These are phyloP conservation scores for Alouatta palliata DNA, from an alignment of 2,113 vertebrate species.

Conservation along the genomic window DNA sequence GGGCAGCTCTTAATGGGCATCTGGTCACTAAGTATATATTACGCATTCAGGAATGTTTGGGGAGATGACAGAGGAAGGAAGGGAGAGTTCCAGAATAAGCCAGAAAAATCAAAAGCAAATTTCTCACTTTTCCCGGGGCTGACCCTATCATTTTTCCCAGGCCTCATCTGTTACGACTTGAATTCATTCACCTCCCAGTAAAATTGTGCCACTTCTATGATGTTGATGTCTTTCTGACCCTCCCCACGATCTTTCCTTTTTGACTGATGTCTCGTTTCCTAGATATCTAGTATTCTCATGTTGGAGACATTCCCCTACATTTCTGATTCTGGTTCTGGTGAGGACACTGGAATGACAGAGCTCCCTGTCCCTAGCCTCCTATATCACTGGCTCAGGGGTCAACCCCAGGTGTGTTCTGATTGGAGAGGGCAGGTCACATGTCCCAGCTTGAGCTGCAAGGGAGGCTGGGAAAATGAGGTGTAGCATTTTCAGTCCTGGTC, in stretches of 20 bases:
- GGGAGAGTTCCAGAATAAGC: too few relatives aligned
- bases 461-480: not conserved
- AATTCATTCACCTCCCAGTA: not conserved
- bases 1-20: not conserved
- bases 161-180: not conserved
- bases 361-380: too few relatives aligned
- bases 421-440: not conserved
- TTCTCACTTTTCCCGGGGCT: not conserved
- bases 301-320: not conserved
- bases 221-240: too few relatives aligned
- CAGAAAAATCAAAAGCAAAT: not conserved
- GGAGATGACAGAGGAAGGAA: not conserved
- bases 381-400: not conserved
- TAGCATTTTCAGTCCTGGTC: not conserved
- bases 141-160: not conserved
- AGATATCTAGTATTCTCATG: not conserved
- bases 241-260: not conserved
- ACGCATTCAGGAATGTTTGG: accelerated
- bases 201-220: not conserved
- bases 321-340: not conserved
- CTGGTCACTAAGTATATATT: accelerated
- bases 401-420: accelerated
- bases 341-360: not conserved
- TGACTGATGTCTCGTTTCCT: accelerated
- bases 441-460: not conserved